Evolutionary conservation across 37 sponge, comb jelly and placozoan genomes (phyloP), one percentile per base, ranked within the genome.

Genomic region (Diacarnus erythraeanus): DNA sequence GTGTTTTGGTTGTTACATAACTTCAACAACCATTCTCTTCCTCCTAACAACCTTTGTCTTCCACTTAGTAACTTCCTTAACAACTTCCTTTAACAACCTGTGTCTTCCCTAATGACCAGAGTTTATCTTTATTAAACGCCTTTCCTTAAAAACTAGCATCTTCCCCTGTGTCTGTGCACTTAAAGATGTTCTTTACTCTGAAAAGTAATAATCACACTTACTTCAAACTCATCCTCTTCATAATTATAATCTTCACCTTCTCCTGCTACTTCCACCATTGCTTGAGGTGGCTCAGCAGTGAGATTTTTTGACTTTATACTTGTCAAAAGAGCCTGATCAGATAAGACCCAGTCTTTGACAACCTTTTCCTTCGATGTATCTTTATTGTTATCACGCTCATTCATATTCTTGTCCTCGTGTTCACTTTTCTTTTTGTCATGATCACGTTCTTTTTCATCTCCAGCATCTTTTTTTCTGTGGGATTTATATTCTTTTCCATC

Each of bases 141-240:
- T n/a, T n/a, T n/a, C n/a, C n/a, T n/a, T n/a, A n/a, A n/a, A n/a
- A n/a, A n/a, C n/a, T n/a, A n/a, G n/a, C n/a, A n/a, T n/a, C n/a
- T n/a, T n/a, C n/a, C n/a, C n/a, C n/a, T n/a, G n/a, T n/a, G n/a
- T n/a, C n/a, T n/a, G n/a, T n/a, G n/a, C n/a, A n/a, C n/a, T n/a
- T n/a, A n/a, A n/a, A n/a, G n/a, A n/a, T n/a, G n/a, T n/a, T n/a
- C n/a, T n/a, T n/a, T n/a, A n/a, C n/a, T n/a, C n/a, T n/a, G n/a
- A n/a, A n/a, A n/a, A 12, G 1, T 30, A 51, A 3, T 56, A 23
- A 31, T 54, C 6, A 64, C 21, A 65, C 75, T 38, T 38, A 74
- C 86, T 30, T 81, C 84, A 70, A 88, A 88, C 15, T 83, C 89
- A 12, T 87, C 88, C 3, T 87, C 77, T 4, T 81, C 47, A 40